Evolutionary conservation across 2,113 vertebrate genomes (phyloP).

Genomic region (Rhynchomys soricoides): DNA sequence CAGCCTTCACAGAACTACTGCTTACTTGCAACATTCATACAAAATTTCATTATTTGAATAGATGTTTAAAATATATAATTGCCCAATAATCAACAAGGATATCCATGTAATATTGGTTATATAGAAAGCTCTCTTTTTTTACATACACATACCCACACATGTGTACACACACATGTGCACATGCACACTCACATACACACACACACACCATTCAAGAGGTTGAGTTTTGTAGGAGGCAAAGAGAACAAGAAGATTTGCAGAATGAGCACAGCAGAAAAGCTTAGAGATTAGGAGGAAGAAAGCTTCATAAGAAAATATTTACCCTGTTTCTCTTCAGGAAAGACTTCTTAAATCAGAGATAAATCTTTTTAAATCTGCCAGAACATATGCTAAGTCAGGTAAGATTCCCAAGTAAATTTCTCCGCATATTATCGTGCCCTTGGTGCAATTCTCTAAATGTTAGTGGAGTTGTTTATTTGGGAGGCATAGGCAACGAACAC

Average conservation of each 20-base stretch:
- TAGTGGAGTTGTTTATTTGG: background rate
- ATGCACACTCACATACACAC: too few species aligned
- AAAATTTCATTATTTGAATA: slow-evolving; percentile 30
- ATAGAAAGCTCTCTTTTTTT: background rate
- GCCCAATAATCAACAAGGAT: background rate
- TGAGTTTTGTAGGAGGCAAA: background rate
- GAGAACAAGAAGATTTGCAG: background rate
- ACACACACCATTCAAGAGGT: background rate
- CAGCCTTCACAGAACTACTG: background rate
- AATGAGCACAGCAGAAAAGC: background rate
- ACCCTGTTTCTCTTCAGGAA: background rate
- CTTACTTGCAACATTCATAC: background rate
- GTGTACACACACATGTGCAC: background rate
- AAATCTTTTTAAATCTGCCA: background rate
- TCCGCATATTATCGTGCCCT: background rate
- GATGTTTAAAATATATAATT: slow-evolving; percentile 4
- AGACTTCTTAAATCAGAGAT: background rate
- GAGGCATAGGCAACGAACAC: background rate
- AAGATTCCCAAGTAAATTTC: slow-evolving; percentile 7
- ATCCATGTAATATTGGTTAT: background rate
- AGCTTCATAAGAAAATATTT: background rate
- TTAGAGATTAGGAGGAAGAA: background rate
- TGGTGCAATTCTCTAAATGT: background rate
- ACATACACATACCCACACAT: background rate
- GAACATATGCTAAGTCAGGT: background rate